Percentiles rank a stretch among this genome's conserved stretches.
Conservation (phyloP, 2,797 vertebrate genomes). For the Pangasius krempfi region DNA sequence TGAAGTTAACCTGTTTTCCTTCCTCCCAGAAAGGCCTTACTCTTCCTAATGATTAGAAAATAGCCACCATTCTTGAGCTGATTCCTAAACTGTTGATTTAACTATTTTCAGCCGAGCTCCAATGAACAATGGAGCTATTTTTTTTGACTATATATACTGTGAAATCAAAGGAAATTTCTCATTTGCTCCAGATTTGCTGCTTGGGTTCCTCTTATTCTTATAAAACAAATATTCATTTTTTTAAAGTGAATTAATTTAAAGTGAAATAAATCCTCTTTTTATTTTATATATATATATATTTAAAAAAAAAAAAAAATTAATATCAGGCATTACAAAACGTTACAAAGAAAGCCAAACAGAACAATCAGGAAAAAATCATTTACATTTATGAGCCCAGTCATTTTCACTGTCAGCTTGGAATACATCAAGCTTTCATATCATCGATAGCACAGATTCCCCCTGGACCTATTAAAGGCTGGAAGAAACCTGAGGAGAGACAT, state of each 20-base stretch:
- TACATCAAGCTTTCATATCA: conserved; percentile 41
- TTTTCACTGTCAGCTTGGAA: conserved; percentile 27
- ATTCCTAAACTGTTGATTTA: neutral
- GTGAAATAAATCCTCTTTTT: neutral
- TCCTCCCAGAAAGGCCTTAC: neutral
- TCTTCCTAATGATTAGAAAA: neutral
- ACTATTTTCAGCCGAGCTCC: conserved; percentile 5
- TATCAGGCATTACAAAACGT: no score
- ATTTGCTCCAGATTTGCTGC: neutral
- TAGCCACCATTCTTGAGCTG: neutral
- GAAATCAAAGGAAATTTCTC: conserved; percentile 3
- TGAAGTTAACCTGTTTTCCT: conserved; percentile 38
- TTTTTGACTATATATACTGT: neutral
- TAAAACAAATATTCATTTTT: neutral
- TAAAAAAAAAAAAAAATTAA: no score
- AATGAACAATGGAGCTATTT: neutral
- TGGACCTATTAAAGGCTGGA: conserved; percentile 39
- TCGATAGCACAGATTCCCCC: conserved; percentile 13
- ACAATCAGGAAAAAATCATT: neutral
- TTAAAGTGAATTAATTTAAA: neutral
- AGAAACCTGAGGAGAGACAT: conserved; percentile 37
- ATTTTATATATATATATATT: no score
- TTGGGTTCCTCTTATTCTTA: neutral
- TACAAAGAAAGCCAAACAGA: neutral
- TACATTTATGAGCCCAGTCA: neutral